Evolutionary conservation across 2,113 vertebrate species (phyloP).

Genomic region (Athene noctua): DNA sequence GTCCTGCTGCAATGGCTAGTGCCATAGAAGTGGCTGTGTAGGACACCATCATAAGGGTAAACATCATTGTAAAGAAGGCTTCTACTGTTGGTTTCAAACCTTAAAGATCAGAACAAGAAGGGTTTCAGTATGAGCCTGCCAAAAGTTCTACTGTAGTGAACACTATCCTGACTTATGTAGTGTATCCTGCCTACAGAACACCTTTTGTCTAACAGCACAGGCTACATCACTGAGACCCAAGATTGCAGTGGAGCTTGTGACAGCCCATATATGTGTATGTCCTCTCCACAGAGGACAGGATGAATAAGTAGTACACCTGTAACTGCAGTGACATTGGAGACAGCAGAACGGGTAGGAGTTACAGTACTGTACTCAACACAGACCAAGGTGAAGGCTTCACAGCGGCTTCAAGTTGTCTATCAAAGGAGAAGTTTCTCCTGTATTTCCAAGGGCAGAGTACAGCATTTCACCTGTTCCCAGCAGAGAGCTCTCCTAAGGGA

Average conservation of each 20-base stretch:
- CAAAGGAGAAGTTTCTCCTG: neutral
- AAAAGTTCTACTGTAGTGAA: neutral
- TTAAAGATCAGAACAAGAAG: slow-evolving; percentile 49
- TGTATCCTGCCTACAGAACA: neutral
- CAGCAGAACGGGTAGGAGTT: neutral
- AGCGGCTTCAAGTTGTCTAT: neutral
- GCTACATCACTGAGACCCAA: neutral
- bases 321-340: neutral
- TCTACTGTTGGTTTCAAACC: slow-evolving; percentile 78
- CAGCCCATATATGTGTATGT: neutral
- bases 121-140: neutral
- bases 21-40: slow-evolving; percentile 88
- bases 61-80: slow-evolving; percentile 88
- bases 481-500: neutral
- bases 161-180: accelerated
- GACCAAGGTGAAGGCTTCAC: neutral
- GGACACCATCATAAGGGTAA: slow-evolving; percentile 81
- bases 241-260: neutral
- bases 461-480: neutral
- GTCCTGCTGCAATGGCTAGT: slow-evolving; percentile 87
- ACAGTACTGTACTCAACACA: neutral
- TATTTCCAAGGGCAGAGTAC: neutral
- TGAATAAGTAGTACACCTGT: neutral
- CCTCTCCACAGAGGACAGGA: neutral
- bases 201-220: neutral